Evolutionary conservation across 2,113 vertebrate species (phyloP), one percentile per base, ranked within the genome.

Genomic region (Hucho hucho): DNA sequence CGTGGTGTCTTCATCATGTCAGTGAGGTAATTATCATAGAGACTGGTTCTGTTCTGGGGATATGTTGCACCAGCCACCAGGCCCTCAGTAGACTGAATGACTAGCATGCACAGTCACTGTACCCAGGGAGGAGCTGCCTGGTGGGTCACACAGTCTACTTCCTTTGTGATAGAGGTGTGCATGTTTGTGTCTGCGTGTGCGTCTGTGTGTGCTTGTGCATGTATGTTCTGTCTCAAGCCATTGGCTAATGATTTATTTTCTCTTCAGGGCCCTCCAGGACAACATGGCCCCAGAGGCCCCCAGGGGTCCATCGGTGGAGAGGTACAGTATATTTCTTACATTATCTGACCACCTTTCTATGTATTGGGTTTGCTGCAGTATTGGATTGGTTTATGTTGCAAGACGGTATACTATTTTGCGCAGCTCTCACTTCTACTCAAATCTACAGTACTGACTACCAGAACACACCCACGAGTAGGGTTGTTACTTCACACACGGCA

Each of bases 211-310:
- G 1, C 32, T 6, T 37, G 47, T 49, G 12, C 14, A 16, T 16
- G 49, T 53, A 1, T 53, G 49, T 53, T 3, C 11, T 22, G 61
- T 64, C 0, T 64, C 1, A 64, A 26, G 37, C 58, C 20, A 61
- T 11, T 61, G 58, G 22, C n/a, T 64, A 64, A 64, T 47, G 2
- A 73, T 0, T 46, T 73, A 77, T 81, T 46, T 86, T 89, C 72
- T 79, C 58, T 3, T 71, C 89, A 98, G 97, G 96, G 97, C 11
- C 96, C 94, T 20, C 95, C 95, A 6, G 96, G 96, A 77, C 94
- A 94, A 22, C 93, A 88, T 7, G 97, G 97, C 14, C 96, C 95
- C 70, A 84, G 91, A 68, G 95, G 95, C 7, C 92, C 94, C 47
- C 93, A 86, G 56, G 97, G 97, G 29, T 80, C 94, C 49, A 91